Evolutionary conservation across 92 coral and sea anemone genomes (phyloP).

Genomic region (Heteractis magnifica): DNA sequence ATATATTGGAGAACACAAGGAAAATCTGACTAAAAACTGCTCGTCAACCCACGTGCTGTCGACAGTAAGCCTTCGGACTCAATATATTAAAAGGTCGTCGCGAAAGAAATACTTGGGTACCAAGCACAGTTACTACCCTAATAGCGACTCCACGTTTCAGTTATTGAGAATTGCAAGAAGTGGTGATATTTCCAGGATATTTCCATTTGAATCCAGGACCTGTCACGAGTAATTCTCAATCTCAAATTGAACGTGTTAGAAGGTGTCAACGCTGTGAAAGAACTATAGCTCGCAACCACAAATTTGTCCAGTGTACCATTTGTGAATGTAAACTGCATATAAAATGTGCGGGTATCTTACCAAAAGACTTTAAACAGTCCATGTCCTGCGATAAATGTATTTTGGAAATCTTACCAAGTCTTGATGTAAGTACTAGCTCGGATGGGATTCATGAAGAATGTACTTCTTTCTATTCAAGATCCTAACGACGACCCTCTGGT

Average conservation of each 20-base stretch:
- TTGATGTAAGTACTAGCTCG: slow-evolving; percentile 7
- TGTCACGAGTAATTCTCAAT: background rate
- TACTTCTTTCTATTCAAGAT: background rate
- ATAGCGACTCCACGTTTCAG: slow-evolving; percentile 23
- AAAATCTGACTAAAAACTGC: no score
- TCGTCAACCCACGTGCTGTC: no score
- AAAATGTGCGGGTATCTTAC: slow-evolving; percentile 31
- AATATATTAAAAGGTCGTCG: background rate
- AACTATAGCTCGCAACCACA: slow-evolving; percentile 28
- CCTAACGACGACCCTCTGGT: background rate
- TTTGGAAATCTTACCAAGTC: slow-evolving; percentile 19
- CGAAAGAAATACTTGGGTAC: slow-evolving; percentile 1
- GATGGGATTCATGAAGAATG: background rate
- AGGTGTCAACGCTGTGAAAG: slow-evolving; percentile 19
- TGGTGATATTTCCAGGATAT: slow-evolving; percentile 36
- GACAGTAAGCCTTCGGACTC: no score
- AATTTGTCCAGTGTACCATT: slow-evolving; percentile 12
- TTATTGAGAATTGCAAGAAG: slow-evolving; percentile 19
- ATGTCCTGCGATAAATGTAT: slow-evolving; percentile 13
- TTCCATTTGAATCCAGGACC: slow-evolving; percentile 34
- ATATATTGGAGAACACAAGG: no score
- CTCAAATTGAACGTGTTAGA: slow-evolving; percentile 5
- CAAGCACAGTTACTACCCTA: slow-evolving; percentile 21
- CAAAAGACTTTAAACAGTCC: slow-evolving; percentile 17
- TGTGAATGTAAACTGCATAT: slow-evolving; percentile 24